Evolutionary conservation across 2,888 invertebrate genomes (phyloP), one percentile per base, ranked within the genome.

Genomic region (Platycheirus rosarum): DNA sequence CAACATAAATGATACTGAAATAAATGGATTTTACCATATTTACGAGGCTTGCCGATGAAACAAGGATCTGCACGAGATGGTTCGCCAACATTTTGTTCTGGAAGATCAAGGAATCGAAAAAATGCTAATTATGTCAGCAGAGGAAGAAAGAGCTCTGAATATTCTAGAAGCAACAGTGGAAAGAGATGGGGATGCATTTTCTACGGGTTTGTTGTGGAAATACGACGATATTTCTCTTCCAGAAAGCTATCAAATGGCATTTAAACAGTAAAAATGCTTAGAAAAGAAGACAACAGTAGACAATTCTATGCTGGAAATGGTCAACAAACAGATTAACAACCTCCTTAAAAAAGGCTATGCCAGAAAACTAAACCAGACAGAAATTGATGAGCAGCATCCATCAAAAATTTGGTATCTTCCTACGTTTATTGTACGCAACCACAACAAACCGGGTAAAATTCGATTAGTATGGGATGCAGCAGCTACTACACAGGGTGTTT

Each of bases 401-500:
- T 6, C 2, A 4, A 8, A 5, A 14, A n/a, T 11, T n/a, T 49
- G 49, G 40, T 65, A 51, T n/a, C 18, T 65, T 11, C 51, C 42
- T 8, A 51, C 26, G 1, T 40, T 65, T n/a, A 29, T 51, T 5
- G 65, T 65, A 2, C 20, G 4, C 8, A 63, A 63, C 23, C 23
- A n/a, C 11, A 55, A 55, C 20, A 55, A 55, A 16, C 55, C 63
- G 5, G 37, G 11, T 9, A 63, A 63, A 14, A 26, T 63, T 1
- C 32, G 37, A 7, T 11, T 63, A 13, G 49, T 49, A 7, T 49
- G 13, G 65, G 51, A 66, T 66, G 65, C 42, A 6, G 42, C 51
- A 7, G 65, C 65, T 3, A 16, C n/a, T n/a, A 29, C 42, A 1
- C 42, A 51, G 16, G 51, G 42, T 7, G 4, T 37, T 7, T 51